These are phyloP conservation scores for Anoncus sp. DNA, from an alignment of 2,888 invertebrate species.

Conservation along the genomic window DNA sequence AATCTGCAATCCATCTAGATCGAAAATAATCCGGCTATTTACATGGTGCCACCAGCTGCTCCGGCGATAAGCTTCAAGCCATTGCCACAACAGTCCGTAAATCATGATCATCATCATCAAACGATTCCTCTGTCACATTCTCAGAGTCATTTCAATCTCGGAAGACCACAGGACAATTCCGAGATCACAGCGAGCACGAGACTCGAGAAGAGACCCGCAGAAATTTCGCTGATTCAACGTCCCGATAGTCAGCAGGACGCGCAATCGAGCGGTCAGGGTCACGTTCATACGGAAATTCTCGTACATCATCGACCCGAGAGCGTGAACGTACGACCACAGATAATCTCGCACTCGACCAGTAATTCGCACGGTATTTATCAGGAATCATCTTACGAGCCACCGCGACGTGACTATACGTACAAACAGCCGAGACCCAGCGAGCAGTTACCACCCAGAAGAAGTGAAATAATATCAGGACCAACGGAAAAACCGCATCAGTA, in stretches of 20 bases:
- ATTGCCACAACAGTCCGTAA: slow-evolving; percentile 67
- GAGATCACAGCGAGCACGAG: slow-evolving; percentile 63
- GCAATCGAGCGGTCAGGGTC: slow-evolving; percentile 75
- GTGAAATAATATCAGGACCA: slow-evolving; percentile 71
- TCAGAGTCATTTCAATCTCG: slow-evolving; percentile 67
- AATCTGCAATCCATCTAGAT: slow-evolving; percentile 65
- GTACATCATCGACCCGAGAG: slow-evolving; percentile 79
- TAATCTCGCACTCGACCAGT: slow-evolving; percentile 60
- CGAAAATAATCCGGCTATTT: slow-evolving; percentile 76
- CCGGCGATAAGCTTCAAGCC: slow-evolving; percentile 73
- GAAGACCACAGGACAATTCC: slow-evolving; percentile 69
- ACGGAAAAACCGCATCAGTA: slow-evolving; percentile 74
- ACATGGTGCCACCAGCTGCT: slow-evolving; percentile 79
- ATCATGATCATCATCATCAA: slow-evolving; percentile 71
- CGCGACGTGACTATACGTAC: slow-evolving; percentile 72
- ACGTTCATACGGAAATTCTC: slow-evolving; percentile 79
- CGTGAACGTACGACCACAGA: slow-evolving; percentile 72
- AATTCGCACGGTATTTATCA: slow-evolving; percentile 60
- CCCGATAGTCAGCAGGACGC: slow-evolving; percentile 73
- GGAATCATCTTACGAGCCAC: slow-evolving; percentile 70
- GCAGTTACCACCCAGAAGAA: slow-evolving; percentile 77
- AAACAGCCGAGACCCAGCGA: slow-evolving; percentile 73
- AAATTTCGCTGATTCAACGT: slow-evolving; percentile 73
- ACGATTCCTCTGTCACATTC: slow-evolving; percentile 70
- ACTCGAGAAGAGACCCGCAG: slow-evolving; percentile 72